Conservation (phyloP, 2,888 invertebrate genomes). For the Leucoma salicis region DNA sequence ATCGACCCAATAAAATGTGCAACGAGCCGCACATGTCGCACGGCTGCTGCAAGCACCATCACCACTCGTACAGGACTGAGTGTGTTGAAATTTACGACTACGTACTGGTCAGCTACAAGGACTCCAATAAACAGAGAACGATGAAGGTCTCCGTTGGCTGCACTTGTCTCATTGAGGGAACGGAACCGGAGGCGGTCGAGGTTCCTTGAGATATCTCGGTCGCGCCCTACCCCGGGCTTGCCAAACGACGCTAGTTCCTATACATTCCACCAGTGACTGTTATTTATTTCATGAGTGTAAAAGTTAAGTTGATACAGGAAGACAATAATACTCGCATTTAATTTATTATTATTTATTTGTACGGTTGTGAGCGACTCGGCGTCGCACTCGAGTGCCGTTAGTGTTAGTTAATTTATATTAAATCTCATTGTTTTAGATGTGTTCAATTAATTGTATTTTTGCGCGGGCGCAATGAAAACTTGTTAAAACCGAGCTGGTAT, state of each 20-base stretch:
- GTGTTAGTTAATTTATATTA: conserved; percentile 22
- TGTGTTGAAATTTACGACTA: conserved; percentile 69
- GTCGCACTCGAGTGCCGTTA: conserved; percentile 1
- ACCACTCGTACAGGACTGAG: conserved; percentile 51
- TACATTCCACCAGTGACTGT: conserved; percentile 27
- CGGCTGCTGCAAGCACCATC: conserved; percentile 64
- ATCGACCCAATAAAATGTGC: conserved; percentile 57
- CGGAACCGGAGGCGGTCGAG: conserved; percentile 28
- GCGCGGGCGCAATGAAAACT: conserved; percentile 30
- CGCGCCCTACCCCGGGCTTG: conserved; percentile 4
- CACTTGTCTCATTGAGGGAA: conserved; percentile 61
- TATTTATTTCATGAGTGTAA: conserved; percentile 29
- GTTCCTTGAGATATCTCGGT: conserved; percentile 20
- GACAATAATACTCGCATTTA: conserved; percentile 24
- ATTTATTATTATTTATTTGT: conserved; percentile 33
- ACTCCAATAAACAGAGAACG: conserved; percentile 21
- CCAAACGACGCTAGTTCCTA: conserved; percentile 39
- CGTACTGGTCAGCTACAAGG: conserved; percentile 60
- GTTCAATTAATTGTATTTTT: conserved; percentile 14
- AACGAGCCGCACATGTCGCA: conserved; percentile 44
- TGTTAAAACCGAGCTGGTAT: conserved; percentile 27
- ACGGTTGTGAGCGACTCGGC: conserved; percentile 29
- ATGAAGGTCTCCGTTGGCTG: conserved; percentile 66
- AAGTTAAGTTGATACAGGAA: not conserved
- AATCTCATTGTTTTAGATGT: conserved; percentile 20